phyloP scores from a whole-genome alignment of 2,797 vertebrate species.

The Ceryle rudis region DNA sequence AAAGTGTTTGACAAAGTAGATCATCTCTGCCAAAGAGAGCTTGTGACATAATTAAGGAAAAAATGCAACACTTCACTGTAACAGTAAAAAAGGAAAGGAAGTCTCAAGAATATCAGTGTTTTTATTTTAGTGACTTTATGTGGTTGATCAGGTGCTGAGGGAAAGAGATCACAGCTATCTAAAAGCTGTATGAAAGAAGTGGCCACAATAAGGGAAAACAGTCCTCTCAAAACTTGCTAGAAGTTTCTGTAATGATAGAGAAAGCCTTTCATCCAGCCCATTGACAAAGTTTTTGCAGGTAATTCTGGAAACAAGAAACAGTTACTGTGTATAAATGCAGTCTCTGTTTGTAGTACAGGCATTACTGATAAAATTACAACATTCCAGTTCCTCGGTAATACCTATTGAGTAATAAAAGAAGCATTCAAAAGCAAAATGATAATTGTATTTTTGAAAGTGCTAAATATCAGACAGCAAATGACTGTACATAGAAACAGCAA shows the following conservation, averaged over 20 bases:
- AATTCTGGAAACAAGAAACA: background rate
- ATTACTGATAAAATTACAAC: background rate
- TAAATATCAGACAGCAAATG: background rate
- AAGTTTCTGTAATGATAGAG: background rate
- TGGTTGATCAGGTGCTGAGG: background rate
- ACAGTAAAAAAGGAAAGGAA: background rate
- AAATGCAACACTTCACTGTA: background rate
- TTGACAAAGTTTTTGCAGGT: background rate
- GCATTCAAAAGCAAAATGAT: background rate
- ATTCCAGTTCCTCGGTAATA: background rate
- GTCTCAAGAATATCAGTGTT: background rate
- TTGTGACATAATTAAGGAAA: background rate
- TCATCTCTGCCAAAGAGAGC: background rate
- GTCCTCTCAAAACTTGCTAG: background rate
- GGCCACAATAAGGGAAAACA: background rate
- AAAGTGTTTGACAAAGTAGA: background rate
- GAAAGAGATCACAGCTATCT: background rate
- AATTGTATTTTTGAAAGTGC: background rate
- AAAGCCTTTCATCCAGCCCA: background rate
- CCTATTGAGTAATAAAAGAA: background rate
- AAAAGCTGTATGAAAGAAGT: background rate
- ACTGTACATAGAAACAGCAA: background rate
- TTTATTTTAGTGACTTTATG: background rate
- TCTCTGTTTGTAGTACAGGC: background rate
- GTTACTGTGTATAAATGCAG: background rate